Evolutionary conservation across 2,888 invertebrate species (phyloP), one percentile per base, ranked within the genome.

Genomic region (Antheraea assamensis): DNA sequence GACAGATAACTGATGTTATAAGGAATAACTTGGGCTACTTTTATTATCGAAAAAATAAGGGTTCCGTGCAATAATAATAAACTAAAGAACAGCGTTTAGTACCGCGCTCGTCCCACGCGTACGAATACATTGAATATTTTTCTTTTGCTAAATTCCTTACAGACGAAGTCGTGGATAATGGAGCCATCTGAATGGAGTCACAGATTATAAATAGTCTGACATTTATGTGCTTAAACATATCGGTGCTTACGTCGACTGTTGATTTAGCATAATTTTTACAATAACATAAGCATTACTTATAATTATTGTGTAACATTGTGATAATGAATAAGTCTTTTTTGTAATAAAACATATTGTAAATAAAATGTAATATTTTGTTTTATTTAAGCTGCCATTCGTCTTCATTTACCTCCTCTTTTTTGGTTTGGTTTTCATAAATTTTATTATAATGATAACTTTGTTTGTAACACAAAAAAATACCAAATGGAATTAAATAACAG

Each of bases 241-340:
- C 88, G 92, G 92, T 92, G 92, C 91, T 91, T 92, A 84, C 78
- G 90, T 92, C 92, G 88, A 91, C 88, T 90, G 88, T 90, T 90
- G 80, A 75, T 87, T 88, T 86, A 85, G 82, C 77, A 73, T 83
- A 81, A 81, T 81, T n/a, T n/a, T n/a, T n/a, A n/a, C n/a, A n/a
- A n/a, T n/a, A n/a, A 75, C 79, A 80, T 82, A 82, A 77, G 79
- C 79, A 27, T 64, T 58, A 64, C 79, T 78, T 79, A 81, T 80
- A 76, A 78, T 81, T 81, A 78, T 80, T 88, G 85, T 89, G 88
- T 80, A 81, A 86, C 88, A 90, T 88, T 89, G 88, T 89, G 88
- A 88, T 87, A 78, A 82, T 81, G 76, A 78, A 75, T 88, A 87
- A 87, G 82, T 75, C 17, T 64, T 83, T n/a, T 89, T 90, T 88